Conservation (phyloP, 2,113 vertebrate species). For the Neodon shergylaensis region DNA sequence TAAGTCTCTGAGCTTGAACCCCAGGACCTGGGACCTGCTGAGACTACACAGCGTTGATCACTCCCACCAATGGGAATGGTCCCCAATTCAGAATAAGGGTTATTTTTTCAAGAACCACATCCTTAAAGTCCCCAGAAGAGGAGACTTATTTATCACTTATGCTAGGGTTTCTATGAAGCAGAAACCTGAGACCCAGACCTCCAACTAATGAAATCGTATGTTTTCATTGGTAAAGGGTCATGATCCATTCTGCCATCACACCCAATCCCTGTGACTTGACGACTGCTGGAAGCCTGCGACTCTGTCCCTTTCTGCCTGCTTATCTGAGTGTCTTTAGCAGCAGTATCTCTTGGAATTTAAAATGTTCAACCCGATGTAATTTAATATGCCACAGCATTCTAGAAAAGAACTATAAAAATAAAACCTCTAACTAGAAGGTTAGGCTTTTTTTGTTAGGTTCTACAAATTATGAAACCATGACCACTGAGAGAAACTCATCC, state of each 20-base stretch:
- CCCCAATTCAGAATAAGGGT: background rate
- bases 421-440: constrained; percentile 70
- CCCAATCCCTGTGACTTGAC: background rate
- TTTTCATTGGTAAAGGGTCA: constrained; percentile 2
- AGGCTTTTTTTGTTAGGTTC: constrained; percentile 69
- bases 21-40: no score
- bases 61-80: background rate
- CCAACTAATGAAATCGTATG: background rate
- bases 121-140: background rate
- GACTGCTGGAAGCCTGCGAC: background rate
- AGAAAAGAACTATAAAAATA: constrained; percentile 70
- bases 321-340: constrained; percentile 5
- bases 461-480: constrained; percentile 72
- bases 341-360: constrained; percentile 60
- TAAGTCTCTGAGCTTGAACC: background rate
- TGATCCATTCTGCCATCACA: background rate
- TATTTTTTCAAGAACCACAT: background rate
- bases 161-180: constrained; percentile 36
- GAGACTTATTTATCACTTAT: background rate
- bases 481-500: constrained; percentile 68
- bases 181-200: background rate
- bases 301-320: background rate
- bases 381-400: constrained; percentile 52
- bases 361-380: constrained; percentile 60
- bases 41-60: background rate